phyloP scores from a whole-genome alignment of 2,113 vertebrate genomes.

The Amphiprion ocellaris region DNA sequence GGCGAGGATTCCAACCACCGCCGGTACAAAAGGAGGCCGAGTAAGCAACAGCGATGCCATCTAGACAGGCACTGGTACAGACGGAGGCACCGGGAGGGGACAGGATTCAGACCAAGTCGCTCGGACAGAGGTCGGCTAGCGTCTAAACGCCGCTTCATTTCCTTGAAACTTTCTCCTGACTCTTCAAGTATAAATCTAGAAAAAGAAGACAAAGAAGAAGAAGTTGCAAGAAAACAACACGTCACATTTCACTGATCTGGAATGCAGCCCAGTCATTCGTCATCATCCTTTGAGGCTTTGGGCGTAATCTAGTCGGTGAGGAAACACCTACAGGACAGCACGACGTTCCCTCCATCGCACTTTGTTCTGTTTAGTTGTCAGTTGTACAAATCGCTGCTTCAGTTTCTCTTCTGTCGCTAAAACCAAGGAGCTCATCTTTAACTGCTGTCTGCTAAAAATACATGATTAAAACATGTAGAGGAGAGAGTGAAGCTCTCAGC shows the following conservation, averaged over 20 bases:
- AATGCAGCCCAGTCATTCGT: constrained; percentile 36
- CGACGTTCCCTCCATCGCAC: constrained; percentile 65
- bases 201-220: constrained; percentile 3
- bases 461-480: constrained; percentile 20
- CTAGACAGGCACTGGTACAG: constrained; percentile 56
- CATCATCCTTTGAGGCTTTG: constrained; percentile 23
- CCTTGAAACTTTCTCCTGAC: constrained; percentile 16
- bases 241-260: constrained; percentile 32
- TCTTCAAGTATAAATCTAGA: constrained; percentile 55
- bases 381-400: constrained; percentile 15
- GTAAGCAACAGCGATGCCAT: constrained; percentile 53
- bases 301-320: neutral
- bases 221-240: constrained; percentile 24
- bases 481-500: too few relatives aligned
- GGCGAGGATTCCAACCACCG: constrained; percentile 27
- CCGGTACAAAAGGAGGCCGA: constrained; percentile 25
- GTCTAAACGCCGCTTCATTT: constrained; percentile 10
- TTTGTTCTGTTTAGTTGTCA: constrained; percentile 27
- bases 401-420: constrained; percentile 9
- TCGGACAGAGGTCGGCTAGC: neutral
- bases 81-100: constrained; percentile 45
- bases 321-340: constrained; percentile 27
- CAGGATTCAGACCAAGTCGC: neutral
- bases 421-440: constrained; percentile 19
- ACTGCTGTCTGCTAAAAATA: constrained; percentile 35